Percentiles rank a stretch among this genome's conserved stretches.
These are phyloP conservation scores for Drosophila bocki DNA, from an alignment of 1,140 invertebrate genomes.

Conservation along the genomic window DNA sequence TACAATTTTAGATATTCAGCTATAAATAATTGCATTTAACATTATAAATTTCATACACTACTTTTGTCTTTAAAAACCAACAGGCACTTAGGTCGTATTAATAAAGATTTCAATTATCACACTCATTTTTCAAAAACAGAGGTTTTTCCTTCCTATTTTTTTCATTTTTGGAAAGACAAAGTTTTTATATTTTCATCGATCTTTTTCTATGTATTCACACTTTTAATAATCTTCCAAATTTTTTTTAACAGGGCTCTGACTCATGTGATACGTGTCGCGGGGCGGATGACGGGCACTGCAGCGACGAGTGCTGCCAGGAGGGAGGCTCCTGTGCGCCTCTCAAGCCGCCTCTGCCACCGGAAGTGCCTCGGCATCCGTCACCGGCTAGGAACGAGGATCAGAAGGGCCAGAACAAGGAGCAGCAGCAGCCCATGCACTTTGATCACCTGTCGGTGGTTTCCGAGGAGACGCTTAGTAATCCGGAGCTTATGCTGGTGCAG, in stretches of 20 bases:
- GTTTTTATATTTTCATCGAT: neutral
- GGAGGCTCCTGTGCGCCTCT: constrained; percentile 66
- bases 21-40: neutral
- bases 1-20: neutral
- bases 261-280: constrained; percentile 86
- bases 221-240: neutral
- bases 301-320: constrained; percentile 80
- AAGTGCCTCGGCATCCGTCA: constrained; percentile 35
- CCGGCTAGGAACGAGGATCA: constrained; percentile 79
- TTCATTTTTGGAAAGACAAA: neutral
- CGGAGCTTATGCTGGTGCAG: constrained; percentile 77
- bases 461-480: constrained; percentile 88
- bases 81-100: neutral
- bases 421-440: constrained; percentile 87
- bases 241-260: constrained; percentile 71
- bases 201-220: too few relatives aligned
- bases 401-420: constrained; percentile 81
- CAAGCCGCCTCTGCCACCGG: constrained; percentile 58
- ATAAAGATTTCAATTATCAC: neutral
- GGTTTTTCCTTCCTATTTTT: neutral
- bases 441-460: constrained; percentile 91
- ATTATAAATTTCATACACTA: neutral
- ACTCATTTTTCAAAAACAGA: too few relatives aligned
- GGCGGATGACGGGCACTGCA: constrained; percentile 81
- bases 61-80: neutral